phyloP scores from a whole-genome alignment of 2,888 invertebrate species.

The Scelioninae gen. 1 region DNA sequence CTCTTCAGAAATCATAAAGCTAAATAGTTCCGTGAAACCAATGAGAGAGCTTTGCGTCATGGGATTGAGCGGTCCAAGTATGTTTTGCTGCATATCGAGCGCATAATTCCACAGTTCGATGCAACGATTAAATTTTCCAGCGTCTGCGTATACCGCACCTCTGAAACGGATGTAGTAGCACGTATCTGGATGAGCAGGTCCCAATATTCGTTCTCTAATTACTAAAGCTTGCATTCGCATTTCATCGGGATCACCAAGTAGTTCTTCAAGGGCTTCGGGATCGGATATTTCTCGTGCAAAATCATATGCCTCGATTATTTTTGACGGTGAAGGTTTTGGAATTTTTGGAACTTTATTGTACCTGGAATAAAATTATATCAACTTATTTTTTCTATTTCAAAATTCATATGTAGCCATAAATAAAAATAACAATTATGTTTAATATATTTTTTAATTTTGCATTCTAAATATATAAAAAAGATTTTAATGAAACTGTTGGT shows the following conservation, averaged over 20 bases:
- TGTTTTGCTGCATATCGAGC: conserved; percentile 96
- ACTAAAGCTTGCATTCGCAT: conserved; percentile 98
- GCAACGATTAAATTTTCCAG: conserved; percentile 95
- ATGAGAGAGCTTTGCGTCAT: conserved; percentile 97
- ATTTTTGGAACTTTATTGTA: conserved; percentile 88
- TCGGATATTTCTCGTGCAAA: conserved; percentile 93
- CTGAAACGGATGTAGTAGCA: conserved; percentile 97
- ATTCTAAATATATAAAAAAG: no score
- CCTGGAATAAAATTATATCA: conserved; percentile 80
- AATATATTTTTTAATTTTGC: no score
- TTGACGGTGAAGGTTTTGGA: conserved; percentile 89
- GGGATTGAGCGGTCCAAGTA: conserved; percentile 95
- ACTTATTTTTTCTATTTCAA: no score
- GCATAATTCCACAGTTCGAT: conserved; percentile 98
- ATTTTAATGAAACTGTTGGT: no score
- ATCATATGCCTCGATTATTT: conserved; percentile 94
- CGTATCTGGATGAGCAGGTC: conserved; percentile 98
- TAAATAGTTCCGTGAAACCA: conserved; percentile 97
- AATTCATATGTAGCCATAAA: no score
- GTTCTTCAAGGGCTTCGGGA: conserved; percentile 91
- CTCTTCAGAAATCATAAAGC: conserved; percentile 96
- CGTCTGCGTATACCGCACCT: conserved; percentile 97
- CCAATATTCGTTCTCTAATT: conserved; percentile 94
- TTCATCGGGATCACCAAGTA: conserved; percentile 96
- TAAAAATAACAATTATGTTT: no score